A percentile compares a stretch with the other conserved stretches of the same genome.
Evolutionary conservation across 2,797 vertebrate genomes (phyloP).

Genomic region (Poecilia velifera): DNA sequence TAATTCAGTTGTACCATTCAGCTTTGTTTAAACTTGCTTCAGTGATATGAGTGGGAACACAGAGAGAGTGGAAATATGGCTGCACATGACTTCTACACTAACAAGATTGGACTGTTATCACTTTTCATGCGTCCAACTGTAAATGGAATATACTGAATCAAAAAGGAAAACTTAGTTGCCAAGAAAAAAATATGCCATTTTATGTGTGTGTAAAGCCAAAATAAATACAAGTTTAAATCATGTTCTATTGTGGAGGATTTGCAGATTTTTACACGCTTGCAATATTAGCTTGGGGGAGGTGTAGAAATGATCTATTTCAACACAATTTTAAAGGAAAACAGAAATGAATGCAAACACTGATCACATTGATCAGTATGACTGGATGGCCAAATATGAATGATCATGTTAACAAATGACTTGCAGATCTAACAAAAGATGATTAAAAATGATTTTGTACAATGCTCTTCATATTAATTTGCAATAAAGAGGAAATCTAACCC

Average conservation of each 20-base stretch:
- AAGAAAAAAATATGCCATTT: neutral
- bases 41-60: neutral
- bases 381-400: neutral
- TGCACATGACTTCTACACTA: neutral
- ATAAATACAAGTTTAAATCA: neutral
- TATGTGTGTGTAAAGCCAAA: neutral
- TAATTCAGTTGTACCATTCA: neutral
- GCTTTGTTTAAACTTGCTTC: neutral
- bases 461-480: neutral
- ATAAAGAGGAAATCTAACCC: neutral
- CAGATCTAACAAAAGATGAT: neutral
- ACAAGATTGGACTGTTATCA: neutral
- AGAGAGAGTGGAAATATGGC: neutral
- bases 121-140: neutral
- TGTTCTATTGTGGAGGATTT: neutral
- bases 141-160: neutral
- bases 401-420: neutral
- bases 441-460: neutral
- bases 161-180: neutral
- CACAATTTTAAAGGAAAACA: neutral
- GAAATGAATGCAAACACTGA: no score
- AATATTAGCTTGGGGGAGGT: neutral
- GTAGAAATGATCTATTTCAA: neutral
- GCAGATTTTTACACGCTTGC: neutral
- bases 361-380: no score